Conservation (phyloP, 1,140 invertebrate genomes). For the Pomacea maculata region DNA sequence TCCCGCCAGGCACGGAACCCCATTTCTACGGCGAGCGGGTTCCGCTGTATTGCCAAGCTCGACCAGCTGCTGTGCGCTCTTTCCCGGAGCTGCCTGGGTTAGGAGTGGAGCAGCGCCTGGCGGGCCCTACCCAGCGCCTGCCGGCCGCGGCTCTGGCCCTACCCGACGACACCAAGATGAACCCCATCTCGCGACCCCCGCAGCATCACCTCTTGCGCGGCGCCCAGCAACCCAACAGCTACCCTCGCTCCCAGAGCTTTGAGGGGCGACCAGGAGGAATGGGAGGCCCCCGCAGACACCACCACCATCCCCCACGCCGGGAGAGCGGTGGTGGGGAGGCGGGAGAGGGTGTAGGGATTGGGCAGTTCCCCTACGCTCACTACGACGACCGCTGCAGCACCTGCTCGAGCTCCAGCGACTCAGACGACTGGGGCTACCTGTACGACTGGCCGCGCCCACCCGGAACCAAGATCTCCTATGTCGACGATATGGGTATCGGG, state of each 20-base stretch:
- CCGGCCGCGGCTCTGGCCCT: slow-evolving; percentile 40
- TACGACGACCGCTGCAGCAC: slow-evolving; percentile 57
- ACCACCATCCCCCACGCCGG: slow-evolving; percentile 5
- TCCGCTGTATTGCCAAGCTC: slow-evolving; percentile 28
- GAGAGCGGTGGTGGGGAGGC: background rate
- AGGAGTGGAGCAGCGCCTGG: slow-evolving; percentile 10
- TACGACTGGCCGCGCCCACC: slow-evolving; percentile 37
- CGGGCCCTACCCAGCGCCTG: slow-evolving; percentile 12
- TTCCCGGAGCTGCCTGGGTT: slow-evolving; percentile 41
- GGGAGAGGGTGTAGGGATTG: slow-evolving; percentile 11
- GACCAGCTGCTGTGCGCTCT: slow-evolving; percentile 34
- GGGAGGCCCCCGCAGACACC: background rate
- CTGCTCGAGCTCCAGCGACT: slow-evolving; percentile 59
- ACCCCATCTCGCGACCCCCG: slow-evolving; percentile 54
- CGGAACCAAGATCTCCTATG: slow-evolving; percentile 53
- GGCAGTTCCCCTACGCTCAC: slow-evolving; percentile 24
- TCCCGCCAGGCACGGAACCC: background rate
- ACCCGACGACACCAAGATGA: slow-evolving; percentile 57
- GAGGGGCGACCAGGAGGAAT: slow-evolving; percentile 44
- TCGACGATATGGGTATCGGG: slow-evolving; percentile 58
- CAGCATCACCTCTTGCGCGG: slow-evolving; percentile 7
- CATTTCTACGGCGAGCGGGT: slow-evolving; percentile 16
- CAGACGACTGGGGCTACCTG: slow-evolving; percentile 55
- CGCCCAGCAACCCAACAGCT: slow-evolving; percentile 35
- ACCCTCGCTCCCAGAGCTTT: slow-evolving; percentile 58